These are phyloP conservation scores for Hirtodrosophila trivittata DNA, from an alignment of 2,888 invertebrate species.

Conservation along the genomic window DNA sequence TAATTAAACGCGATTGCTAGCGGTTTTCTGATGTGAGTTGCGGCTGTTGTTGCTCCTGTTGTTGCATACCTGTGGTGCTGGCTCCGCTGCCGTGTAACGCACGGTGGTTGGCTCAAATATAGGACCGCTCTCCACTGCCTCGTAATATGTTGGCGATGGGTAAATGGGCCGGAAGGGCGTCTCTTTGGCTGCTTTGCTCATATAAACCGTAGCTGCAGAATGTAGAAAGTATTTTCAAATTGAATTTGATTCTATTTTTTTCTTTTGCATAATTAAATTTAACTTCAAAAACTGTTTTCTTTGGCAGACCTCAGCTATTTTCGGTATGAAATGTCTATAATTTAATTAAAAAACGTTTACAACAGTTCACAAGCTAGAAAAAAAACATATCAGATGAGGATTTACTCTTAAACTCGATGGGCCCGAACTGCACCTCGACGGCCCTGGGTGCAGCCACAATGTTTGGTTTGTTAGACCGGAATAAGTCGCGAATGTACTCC, in stretches of 20 bases:
- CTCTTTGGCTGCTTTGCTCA: conserved; percentile 57
- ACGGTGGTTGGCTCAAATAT: conserved; percentile 70
- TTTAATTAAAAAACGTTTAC: no score
- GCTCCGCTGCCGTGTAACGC: conserved; percentile 75
- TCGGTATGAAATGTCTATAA: no score
- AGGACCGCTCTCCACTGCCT: conserved; percentile 36
- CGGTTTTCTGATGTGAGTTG: conserved; percentile 2
- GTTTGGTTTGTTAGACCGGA: no score
- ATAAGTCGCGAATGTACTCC: no score
- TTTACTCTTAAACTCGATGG: no score
- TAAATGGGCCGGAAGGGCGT: conserved; percentile 73
- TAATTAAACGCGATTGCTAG: conserved; percentile 44
- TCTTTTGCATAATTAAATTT: neutral
- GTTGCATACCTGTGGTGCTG: conserved; percentile 69
- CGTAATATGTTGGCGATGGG: conserved; percentile 54
- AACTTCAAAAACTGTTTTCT: no score
- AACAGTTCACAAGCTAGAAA: no score
- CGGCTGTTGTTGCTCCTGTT: conserved; percentile 1
- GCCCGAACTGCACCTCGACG: no score
- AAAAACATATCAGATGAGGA: no score
- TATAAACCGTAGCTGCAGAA: conserved; percentile 34
- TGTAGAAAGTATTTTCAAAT: neutral
- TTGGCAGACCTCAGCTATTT: no score
- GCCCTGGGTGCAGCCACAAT: no score
- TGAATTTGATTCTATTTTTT: neutral